These are phyloP conservation scores for Hydrotaea cyrtoneurina DNA, from an alignment of 2,888 invertebrate genomes.

Conservation along the genomic window DNA sequence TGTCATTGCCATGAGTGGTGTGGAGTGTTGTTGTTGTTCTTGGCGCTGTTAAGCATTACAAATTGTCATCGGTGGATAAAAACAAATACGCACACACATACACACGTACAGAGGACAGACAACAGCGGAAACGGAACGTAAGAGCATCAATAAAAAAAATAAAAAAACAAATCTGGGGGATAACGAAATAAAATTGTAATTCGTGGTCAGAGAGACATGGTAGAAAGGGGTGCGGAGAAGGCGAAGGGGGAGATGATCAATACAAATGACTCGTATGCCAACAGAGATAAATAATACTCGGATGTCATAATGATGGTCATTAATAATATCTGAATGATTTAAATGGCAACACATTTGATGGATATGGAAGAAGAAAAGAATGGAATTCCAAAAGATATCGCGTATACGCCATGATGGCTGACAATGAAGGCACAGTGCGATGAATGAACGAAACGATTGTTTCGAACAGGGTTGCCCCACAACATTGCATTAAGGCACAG, in stretches of 20 bases:
- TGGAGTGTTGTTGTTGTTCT: background rate
- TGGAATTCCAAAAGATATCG: too few relatives aligned
- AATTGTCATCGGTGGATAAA: slow-evolving; percentile 4
- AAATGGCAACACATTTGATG: background rate
- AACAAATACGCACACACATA: too few relatives aligned
- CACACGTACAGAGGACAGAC: background rate
- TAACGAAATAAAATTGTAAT: background rate
- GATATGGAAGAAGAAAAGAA: too few relatives aligned
- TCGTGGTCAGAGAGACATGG: background rate
- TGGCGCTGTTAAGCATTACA: background rate
- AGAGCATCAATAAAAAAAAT: background rate
- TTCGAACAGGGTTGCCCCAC: too few relatives aligned
- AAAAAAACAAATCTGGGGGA: background rate
- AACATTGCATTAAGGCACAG: too few relatives aligned
- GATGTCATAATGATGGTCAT: background rate
- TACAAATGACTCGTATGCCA: background rate
- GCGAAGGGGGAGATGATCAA: background rate
- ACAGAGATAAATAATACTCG: background rate
- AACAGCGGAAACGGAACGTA: background rate
- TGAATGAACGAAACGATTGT: too few relatives aligned
- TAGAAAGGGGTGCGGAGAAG: too few relatives aligned
- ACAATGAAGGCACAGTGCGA: too few relatives aligned
- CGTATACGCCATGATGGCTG: too few relatives aligned
- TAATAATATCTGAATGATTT: background rate
- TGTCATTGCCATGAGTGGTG: background rate